These are phyloP conservation scores for Mallotus villosus DNA, from an alignment of 2,797 vertebrate species.

Conservation along the genomic window DNA sequence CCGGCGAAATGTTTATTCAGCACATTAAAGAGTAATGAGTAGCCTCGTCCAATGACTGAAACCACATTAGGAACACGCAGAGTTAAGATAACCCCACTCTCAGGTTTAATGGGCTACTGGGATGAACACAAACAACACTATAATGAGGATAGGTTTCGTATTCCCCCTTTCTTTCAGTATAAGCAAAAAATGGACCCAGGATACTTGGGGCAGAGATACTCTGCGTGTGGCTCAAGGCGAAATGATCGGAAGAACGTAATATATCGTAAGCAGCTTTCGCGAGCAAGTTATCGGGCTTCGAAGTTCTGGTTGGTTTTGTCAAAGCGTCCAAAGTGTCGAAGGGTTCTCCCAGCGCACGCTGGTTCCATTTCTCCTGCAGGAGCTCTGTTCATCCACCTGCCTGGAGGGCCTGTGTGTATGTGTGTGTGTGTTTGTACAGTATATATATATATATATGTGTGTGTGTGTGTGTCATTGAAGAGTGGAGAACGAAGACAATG, in stretches of 20 bases:
- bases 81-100: conserved; percentile 59
- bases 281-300: no score
- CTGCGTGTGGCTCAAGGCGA: conserved; percentile 50
- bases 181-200: conserved; percentile 66
- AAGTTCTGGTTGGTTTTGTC: no score
- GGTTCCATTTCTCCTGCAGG: not conserved
- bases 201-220: conserved; percentile 64
- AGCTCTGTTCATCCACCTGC: not conserved
- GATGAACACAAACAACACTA: conserved; percentile 72
- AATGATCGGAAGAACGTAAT: no score
- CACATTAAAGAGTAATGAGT: conserved; percentile 79
- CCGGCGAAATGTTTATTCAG: conserved; percentile 76
- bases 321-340: not conserved
- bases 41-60: conserved; percentile 69
- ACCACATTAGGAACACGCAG: conserved; percentile 66
- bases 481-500: conserved; percentile 3
- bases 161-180: conserved; percentile 65
- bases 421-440: not conserved
- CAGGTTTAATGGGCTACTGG: conserved; percentile 69
- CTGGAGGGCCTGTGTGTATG: not conserved
- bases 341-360: conserved; percentile 32
- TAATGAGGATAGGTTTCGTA: conserved; percentile 71
- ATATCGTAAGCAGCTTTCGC: no score
- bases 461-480: conserved; percentile 1
- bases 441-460: not conserved